Evolutionary conservation across 2,797 vertebrate genomes (phyloP).

Genomic region (Sphenopsis melanotis): DNA sequence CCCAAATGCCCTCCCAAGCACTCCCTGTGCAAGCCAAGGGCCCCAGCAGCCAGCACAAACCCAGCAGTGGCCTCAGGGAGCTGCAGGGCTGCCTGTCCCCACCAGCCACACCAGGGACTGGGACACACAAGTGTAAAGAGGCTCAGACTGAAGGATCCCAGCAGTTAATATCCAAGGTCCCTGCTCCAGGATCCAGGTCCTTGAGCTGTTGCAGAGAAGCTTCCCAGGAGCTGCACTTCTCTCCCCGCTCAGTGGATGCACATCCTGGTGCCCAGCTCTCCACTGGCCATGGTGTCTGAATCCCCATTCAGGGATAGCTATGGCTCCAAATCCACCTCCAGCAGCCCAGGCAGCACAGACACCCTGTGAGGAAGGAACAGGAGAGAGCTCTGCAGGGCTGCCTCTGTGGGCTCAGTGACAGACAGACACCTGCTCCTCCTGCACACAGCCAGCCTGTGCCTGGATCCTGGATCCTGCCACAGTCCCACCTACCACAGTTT

Average conservation of each 20-base stretch:
- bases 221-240: not conserved
- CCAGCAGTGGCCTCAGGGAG: not conserved
- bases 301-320: not conserved
- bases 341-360: not conserved
- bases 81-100: not conserved
- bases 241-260: not conserved
- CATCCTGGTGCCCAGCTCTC: not conserved
- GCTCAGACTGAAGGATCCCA: not conserved
- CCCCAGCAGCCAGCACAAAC: not conserved
- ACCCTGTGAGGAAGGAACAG: fast-evolving
- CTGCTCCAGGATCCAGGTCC: not conserved
- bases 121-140: not conserved
- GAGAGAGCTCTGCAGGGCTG: not conserved
- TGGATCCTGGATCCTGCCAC: not conserved
- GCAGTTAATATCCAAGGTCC: not conserved
- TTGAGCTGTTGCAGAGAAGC: not conserved
- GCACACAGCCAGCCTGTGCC: not conserved
- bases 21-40: not conserved
- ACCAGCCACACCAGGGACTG: not conserved
- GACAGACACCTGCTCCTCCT: not conserved
- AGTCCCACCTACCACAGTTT: fast-evolving
- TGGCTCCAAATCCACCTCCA: not conserved
- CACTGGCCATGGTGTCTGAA: not conserved
- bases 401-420: not conserved
- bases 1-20: not conserved